These are phyloP conservation scores for Vidua macroura DNA, from an alignment of 2,113 vertebrate species.

Conservation along the genomic window DNA sequence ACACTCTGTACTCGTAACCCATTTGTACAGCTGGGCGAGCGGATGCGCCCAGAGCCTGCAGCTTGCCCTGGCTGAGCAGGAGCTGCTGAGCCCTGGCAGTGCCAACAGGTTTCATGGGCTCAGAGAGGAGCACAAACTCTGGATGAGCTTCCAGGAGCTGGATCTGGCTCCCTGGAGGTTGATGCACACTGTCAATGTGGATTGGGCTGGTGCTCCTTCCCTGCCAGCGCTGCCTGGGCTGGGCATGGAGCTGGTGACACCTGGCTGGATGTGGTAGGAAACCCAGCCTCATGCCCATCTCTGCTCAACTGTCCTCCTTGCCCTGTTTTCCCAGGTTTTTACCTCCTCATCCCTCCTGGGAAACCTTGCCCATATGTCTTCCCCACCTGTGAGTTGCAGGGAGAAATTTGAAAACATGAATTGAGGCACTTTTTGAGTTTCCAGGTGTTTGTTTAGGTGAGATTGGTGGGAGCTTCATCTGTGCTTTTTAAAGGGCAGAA, in stretches of 20 bases:
- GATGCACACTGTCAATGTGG: fast-evolving
- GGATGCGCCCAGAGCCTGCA: background rate
- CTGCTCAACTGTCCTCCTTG: background rate
- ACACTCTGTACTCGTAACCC: background rate
- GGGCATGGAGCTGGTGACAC: fast-evolving
- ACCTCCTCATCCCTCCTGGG: background rate
- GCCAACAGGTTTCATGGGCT: background rate
- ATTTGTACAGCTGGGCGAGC: background rate
- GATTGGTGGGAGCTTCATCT: background rate
- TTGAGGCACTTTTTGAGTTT: background rate
- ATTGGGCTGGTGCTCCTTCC: background rate
- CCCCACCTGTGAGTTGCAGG: fast-evolving
- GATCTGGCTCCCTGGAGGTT: background rate
- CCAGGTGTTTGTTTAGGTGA: background rate
- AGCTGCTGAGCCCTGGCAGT: background rate
- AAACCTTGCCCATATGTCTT: fast-evolving
- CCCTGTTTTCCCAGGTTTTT: background rate
- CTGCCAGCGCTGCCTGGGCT: fast-evolving
- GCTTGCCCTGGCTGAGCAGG: background rate
- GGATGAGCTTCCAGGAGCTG: background rate
- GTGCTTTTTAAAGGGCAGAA: background rate
- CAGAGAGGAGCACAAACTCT: background rate
- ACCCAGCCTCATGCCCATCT: fast-evolving
- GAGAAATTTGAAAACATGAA: fast-evolving
- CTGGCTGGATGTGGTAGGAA: fast-evolving